phyloP scores from a whole-genome alignment of 2,113 vertebrate genomes.

The Taxidea taxus region DNA sequence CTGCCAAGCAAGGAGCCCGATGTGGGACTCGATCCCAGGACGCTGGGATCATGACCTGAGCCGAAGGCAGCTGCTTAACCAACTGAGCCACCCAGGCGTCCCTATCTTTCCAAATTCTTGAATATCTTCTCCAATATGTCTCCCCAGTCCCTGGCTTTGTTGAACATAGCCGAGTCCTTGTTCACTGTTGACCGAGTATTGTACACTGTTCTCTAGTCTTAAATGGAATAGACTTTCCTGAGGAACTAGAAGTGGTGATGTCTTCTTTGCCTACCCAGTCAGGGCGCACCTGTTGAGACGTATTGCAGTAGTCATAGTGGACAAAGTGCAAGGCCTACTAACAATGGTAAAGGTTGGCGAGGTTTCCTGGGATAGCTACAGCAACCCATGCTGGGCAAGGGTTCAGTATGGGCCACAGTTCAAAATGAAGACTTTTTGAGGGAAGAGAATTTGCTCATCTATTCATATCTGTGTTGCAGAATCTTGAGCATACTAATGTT shows the following conservation, averaged over 20 bases:
- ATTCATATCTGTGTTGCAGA: background rate
- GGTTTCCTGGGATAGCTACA: conserved; percentile 78
- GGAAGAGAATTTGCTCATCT: background rate
- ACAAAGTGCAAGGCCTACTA: conserved; percentile 77
- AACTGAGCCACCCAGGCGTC: too few species aligned
- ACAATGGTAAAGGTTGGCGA: conserved; percentile 79
- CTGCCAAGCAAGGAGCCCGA: too few species aligned
- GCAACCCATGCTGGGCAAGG: conserved; percentile 52
- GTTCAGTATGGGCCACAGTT: background rate
- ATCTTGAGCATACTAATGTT: background rate
- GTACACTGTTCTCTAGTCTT: conserved; percentile 82
- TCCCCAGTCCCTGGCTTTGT: conserved; percentile 82
- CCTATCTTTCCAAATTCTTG: conserved; percentile 84
- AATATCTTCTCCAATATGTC: conserved; percentile 87
- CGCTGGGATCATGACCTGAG: too few species aligned
- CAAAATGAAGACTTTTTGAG: background rate
- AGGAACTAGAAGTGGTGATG: conserved; percentile 87
- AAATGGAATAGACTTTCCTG: conserved; percentile 84
- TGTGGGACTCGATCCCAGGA: too few species aligned
- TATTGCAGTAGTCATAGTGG: conserved; percentile 84
- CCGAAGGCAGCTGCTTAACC: too few species aligned
- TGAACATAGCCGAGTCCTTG: conserved; percentile 81
- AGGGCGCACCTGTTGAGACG: conserved; percentile 83
- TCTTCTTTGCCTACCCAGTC: conserved; percentile 82
- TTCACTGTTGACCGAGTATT: conserved; percentile 85